A percentile compares a stretch with the other conserved stretches of the same genome.
phyloP scores from a whole-genome alignment of 2,113 vertebrate species.

The Serinus canaria region DNA sequence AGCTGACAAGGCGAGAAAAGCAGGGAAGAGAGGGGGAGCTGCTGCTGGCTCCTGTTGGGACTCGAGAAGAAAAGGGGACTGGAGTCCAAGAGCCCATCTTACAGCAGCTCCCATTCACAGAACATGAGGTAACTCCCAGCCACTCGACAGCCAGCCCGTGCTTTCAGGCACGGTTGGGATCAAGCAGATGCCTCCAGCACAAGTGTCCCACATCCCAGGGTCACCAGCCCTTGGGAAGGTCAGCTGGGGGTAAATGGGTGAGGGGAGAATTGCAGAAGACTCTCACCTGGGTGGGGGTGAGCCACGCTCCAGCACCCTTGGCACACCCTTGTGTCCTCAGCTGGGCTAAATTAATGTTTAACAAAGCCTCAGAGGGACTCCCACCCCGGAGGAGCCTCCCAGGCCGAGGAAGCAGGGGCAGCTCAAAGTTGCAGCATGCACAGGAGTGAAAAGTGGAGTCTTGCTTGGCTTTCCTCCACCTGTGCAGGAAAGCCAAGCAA shows the following conservation, averaged over 20 bases:
- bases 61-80: not conserved
- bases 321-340: not conserved
- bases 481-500: not conserved
- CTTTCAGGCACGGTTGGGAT: not conserved
- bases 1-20: not conserved
- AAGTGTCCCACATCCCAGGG: not conserved
- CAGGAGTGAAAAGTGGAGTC: not conserved
- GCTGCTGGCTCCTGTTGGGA: not conserved
- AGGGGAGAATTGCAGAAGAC: accelerated
- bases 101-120: not conserved
- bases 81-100: not conserved
- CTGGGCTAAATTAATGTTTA: not conserved
- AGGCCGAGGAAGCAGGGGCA: not conserved
- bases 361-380: not conserved
- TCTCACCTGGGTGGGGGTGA: not conserved
- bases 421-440: accelerated
- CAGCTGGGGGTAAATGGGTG: not conserved
- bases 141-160: not conserved
- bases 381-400: not conserved
- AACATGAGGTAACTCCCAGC: not conserved
- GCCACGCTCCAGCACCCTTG: not conserved
- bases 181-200: not conserved
- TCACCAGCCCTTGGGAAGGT: not conserved
- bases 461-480: too few species aligned
- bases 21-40: not conserved